Evolutionary conservation across 2,888 invertebrate species (phyloP).

Genomic region (Empis livida): DNA sequence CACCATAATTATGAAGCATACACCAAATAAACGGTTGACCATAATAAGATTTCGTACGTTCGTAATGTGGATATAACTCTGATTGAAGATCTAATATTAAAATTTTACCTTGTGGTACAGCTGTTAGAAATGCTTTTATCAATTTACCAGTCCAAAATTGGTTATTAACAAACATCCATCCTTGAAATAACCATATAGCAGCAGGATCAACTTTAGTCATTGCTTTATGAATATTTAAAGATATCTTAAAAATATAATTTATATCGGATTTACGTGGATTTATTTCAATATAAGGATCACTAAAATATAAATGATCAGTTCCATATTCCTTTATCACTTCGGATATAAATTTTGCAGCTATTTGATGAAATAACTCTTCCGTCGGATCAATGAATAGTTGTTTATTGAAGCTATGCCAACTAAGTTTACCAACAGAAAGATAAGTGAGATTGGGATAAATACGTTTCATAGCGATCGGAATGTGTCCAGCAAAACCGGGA

Average conservation of each 20-base stretch:
- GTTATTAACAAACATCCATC: constrained; percentile 69
- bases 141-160: constrained; percentile 50
- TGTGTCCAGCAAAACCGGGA: constrained; percentile 86
- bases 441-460: constrained; percentile 59
- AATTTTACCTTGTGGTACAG: constrained; percentile 68
- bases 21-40: constrained; percentile 96
- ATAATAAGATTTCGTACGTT: constrained; percentile 62
- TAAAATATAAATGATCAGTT: constrained; percentile 71
- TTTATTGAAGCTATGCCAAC: constrained; percentile 67
- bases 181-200: constrained; percentile 83
- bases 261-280: constrained; percentile 49
- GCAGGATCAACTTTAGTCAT: constrained; percentile 56
- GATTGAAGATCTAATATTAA: constrained; percentile 81
- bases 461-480: constrained; percentile 60
- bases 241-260: constrained; percentile 49
- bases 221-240: constrained; percentile 53
- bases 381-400: constrained; percentile 62
- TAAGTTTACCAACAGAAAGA: constrained; percentile 43
- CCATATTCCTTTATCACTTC: constrained; percentile 60
- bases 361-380: constrained; percentile 57
- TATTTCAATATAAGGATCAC: constrained; percentile 91
- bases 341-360: constrained; percentile 59
- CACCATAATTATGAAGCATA: constrained; percentile 94
- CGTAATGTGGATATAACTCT: constrained; percentile 72
- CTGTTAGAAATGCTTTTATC: constrained; percentile 60